These are phyloP conservation scores for Manis javanica DNA, from an alignment of 2,797 vertebrate genomes.

Conservation along the genomic window DNA sequence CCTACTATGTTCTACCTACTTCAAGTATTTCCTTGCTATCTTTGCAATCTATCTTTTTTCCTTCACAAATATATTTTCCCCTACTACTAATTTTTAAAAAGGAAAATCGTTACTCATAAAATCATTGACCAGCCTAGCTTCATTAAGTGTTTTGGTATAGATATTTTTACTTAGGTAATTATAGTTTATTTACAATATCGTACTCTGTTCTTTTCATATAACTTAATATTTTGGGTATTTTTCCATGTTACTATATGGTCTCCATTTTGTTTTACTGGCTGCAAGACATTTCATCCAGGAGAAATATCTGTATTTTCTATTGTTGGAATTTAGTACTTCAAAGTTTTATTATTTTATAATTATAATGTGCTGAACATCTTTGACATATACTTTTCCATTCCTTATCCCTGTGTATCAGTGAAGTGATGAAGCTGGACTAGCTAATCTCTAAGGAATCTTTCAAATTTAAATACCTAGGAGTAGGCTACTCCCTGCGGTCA, in stretches of 20 bases:
- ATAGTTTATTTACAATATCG: not conserved
- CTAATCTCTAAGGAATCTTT: not conserved
- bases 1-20: not conserved
- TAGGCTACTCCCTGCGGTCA: conserved; percentile 7
- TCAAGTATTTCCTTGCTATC: not conserved
- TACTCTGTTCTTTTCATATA: not conserved
- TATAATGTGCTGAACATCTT: not conserved
- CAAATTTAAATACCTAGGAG: not conserved
- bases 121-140: not conserved
- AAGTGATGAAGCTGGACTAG: not conserved
- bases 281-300: not conserved
- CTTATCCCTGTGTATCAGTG: not conserved
- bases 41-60: not conserved
- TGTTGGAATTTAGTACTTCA: not conserved
- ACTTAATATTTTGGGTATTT: not conserved
- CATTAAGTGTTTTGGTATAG: not conserved
- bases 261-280: not conserved
- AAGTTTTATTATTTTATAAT: not conserved
- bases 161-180: not conserved
- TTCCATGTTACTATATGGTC: not conserved
- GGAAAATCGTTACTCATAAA: not conserved
- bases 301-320: not conserved
- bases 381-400: not conserved
- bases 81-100: not conserved
- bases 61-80: not conserved